Conservation (phyloP, 2,888 invertebrate species). For the Lysandra coridon region DNA sequence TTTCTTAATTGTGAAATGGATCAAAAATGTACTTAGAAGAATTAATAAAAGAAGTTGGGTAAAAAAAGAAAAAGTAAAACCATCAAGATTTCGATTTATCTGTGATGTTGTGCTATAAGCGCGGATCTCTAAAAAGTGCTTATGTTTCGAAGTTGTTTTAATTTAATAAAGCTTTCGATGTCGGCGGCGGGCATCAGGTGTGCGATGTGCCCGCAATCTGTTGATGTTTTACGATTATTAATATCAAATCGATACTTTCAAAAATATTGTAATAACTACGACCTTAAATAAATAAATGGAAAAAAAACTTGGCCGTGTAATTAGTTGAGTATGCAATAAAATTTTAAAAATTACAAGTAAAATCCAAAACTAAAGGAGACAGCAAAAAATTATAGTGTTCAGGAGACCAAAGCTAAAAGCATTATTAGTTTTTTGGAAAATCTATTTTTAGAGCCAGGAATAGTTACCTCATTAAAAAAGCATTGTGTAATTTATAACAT, state of each 20-base stretch:
- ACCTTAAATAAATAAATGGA: no score
- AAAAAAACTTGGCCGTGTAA: neutral
- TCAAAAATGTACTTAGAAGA: no score
- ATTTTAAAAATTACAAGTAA: no score
- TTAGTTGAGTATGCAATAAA: no score
- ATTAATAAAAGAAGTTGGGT: neutral
- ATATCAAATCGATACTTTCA: neutral
- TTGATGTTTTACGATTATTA: constrained; percentile 6
- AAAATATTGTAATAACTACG: neutral
- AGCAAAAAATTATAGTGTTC: no score
- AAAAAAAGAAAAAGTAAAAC: neutral
- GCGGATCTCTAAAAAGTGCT: neutral
- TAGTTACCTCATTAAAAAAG: no score
- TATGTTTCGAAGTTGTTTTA: constrained; percentile 19
- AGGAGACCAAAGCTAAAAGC: no score
- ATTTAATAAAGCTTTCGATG: constrained; percentile 22
- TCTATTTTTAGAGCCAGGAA: no score
- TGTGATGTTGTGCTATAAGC: neutral
- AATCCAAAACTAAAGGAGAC: no score
- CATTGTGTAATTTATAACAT: no score
- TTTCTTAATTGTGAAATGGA: no score
- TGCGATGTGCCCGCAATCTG: constrained; percentile 34
- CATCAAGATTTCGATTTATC: neutral
- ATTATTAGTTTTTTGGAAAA: no score
- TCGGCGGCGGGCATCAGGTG: constrained; percentile 21